phyloP scores from a whole-genome alignment of 2,113 vertebrate genomes.

The Nyctibius bracteatus region DNA sequence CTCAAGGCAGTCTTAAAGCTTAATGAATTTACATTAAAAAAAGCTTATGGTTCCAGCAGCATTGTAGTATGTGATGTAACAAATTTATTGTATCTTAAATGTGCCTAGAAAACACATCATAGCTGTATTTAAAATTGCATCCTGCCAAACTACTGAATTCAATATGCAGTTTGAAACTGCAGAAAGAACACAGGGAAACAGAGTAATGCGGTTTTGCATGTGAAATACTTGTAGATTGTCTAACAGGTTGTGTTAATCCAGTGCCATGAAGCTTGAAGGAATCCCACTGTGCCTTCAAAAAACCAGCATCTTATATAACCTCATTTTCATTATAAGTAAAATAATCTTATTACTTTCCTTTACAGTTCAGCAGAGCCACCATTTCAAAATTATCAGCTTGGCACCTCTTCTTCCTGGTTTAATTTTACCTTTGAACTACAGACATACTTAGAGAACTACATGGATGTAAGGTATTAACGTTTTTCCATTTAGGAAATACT shows the following conservation, averaged over 20 bases:
- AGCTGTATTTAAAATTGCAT: neutral
- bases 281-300: neutral
- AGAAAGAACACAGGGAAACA: neutral
- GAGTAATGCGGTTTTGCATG: neutral
- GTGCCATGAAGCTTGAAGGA: neutral
- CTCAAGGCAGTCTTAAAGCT: neutral
- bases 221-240: neutral
- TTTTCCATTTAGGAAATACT: neutral
- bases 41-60: neutral
- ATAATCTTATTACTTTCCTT: neutral
- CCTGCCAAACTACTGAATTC: neutral
- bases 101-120: neutral
- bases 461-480: rapidly evolving
- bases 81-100: neutral
- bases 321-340: neutral
- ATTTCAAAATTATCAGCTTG: neutral
- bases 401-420: neutral
- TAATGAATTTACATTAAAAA: neutral
- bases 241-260: neutral
- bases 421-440: neutral
- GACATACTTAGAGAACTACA: neutral
- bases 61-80: neutral
- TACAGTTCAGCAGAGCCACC: neutral
- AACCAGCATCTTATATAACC: neutral
- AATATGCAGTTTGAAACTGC: neutral